These are phyloP conservation scores for Rhegmatorhina hoffmannsi DNA, from an alignment of 2,113 vertebrate genomes.

Conservation along the genomic window DNA sequence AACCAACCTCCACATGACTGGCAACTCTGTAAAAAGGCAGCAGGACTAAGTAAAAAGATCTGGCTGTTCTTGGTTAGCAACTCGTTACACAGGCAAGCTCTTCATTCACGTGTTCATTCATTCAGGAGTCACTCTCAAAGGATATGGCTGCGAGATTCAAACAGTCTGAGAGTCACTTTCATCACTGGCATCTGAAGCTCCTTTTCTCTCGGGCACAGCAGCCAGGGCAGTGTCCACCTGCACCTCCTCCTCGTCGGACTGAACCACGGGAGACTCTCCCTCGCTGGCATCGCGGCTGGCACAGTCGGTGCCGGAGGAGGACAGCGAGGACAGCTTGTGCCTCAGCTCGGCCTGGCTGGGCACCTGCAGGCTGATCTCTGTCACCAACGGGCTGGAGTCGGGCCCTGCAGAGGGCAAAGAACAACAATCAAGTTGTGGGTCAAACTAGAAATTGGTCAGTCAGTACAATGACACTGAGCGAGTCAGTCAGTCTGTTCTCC, in stretches of 20 bases:
- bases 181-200: conserved; percentile 82
- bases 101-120: conserved; percentile 58
- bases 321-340: conserved; percentile 81
- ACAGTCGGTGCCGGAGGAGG: conserved; percentile 79
- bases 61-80: conserved; percentile 54
- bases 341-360: conserved; percentile 80
- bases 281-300: conserved; percentile 82
- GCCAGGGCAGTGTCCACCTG: conserved; percentile 83
- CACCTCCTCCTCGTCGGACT: conserved; percentile 86
- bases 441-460: neutral
- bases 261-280: conserved; percentile 78
- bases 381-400: conserved; percentile 73
- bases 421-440: neutral
- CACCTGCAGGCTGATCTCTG: conserved; percentile 86
- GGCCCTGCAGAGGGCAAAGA: conserved; percentile 70
- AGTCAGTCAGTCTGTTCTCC: neutral
- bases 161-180: conserved; percentile 84
- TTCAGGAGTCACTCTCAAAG: conserved; percentile 46
- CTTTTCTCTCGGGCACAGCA: conserved; percentile 63
- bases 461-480: neutral
- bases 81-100: conserved; percentile 53
- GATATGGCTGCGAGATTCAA: conserved; percentile 35
- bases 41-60: conserved; percentile 49
- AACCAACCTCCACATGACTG: conserved; percentile 25
- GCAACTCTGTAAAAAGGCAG: conserved; percentile 54